Base-by-base conservation (phyloP, 2,888 invertebrate genomes). In the Malthinus flaveolus region DNA sequence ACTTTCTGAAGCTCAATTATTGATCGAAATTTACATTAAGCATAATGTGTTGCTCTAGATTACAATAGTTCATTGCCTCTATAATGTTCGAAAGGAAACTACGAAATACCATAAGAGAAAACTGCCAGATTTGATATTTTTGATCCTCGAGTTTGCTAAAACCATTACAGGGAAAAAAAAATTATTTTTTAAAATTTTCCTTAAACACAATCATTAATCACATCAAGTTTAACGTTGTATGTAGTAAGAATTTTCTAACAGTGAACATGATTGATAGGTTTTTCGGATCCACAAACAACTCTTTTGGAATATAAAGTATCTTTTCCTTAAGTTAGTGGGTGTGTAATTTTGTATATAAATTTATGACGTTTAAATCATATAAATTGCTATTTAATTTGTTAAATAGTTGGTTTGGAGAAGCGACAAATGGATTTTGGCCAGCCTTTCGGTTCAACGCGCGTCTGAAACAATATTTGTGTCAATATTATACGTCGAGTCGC, bases 251-350 rank as follows among this genome's bases (percentile, higher is more conserved):
- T 35, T 45, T 46, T 52, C 36, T 12, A 52, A 46, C 52, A 35
- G 15, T 35, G 44, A 52, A 52, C 44, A 52, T 52, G 52, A 52
- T 52, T 52, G 52, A 52, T 52, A 52, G 52, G 32, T 52, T 52
- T 52, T 36, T 45, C 52, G 36, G 36, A 35, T 45, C 33, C 35
- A 52, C 44, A 52, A 45, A 52, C 52, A 52, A 52, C 44, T 52
- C 45, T 35, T n/a, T 45, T 35, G 13, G 52, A 52, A 52, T 52
- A 52, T 52, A 32, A 33, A 52, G 52, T 52, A 35, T 45, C 45
- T 52, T 32, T 46, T 46, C 46, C 11, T 23, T 23, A 23, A 23
- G 23, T 23, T 23, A 23, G 23, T 23, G 23, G 23, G 23, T 23
- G 23, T 5, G 23, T 23, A 23, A 23, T 23, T 23, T 23, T 23